Conservation (phyloP, 2,113 vertebrate species). For the Taurulus bubalis region DNA sequence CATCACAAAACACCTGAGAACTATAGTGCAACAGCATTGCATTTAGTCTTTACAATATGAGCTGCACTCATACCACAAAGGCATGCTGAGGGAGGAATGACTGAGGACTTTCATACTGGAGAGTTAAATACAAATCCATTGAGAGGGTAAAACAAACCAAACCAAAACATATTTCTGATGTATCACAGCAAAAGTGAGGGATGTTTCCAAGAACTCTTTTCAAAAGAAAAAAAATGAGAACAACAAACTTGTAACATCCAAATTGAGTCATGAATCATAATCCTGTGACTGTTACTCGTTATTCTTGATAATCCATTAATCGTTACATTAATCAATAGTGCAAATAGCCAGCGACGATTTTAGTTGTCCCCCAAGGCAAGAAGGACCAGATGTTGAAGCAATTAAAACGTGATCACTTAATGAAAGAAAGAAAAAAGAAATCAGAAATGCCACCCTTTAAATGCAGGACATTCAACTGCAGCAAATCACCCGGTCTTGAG, state of each 20-base stretch:
- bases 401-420: not conserved
- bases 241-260: not conserved
- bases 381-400: not conserved
- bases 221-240: not conserved
- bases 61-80: not conserved
- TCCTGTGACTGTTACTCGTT: too few relatives aligned
- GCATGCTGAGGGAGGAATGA: not conserved
- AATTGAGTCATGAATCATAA: not conserved
- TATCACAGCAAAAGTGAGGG: not conserved
- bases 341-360: not conserved
- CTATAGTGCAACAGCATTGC: not conserved
- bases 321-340: not conserved
- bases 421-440: not conserved
- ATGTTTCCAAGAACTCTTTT: not conserved
- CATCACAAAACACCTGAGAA: not conserved
- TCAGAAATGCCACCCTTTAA: not conserved
- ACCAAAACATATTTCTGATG: not conserved
- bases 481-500: not conserved
- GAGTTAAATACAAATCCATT: not conserved
- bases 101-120: too few relatives aligned
- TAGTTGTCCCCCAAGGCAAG: not conserved
- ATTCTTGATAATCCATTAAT: not conserved
- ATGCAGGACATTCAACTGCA: not conserved
- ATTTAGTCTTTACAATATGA: not conserved
- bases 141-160: not conserved